Evolutionary conservation across 1,140 invertebrate species (phyloP).

Genomic region (Mactra quadrangularis): DNA sequence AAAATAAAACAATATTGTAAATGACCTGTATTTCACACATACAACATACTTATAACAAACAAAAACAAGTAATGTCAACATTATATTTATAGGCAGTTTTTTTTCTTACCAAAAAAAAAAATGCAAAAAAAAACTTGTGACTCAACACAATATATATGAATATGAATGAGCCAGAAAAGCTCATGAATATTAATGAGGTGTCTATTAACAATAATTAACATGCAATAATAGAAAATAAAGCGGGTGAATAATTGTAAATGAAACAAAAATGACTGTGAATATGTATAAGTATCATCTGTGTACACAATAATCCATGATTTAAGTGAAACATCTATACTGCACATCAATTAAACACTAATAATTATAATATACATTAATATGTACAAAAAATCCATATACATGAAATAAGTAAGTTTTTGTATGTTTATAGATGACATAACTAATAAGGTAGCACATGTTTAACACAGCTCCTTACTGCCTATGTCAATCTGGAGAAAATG

Average conservation of each 20-base stretch:
- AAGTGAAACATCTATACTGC: constrained; percentile 26
- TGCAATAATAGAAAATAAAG: constrained; percentile 13
- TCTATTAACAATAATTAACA: constrained; percentile 21
- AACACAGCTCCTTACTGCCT: constrained; percentile 24
- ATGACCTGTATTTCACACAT: constrained; percentile 44
- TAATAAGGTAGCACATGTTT: constrained; percentile 18
- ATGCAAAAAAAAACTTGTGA: constrained; percentile 57
- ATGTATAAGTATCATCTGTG: constrained; percentile 22
- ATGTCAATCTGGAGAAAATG: background rate
- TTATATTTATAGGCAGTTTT: constrained; percentile 54
- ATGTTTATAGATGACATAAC: constrained; percentile 36
- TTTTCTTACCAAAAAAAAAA: constrained; percentile 44
- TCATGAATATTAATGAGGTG: constrained; percentile 40
- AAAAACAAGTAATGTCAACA: constrained; percentile 51
- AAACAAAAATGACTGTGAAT: constrained; percentile 37
- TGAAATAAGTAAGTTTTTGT: too few relatives aligned
- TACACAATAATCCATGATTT: background rate
- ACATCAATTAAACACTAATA: constrained; percentile 28
- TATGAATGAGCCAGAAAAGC: constrained; percentile 21
- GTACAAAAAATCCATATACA: constrained; percentile 42
- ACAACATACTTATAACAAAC: constrained; percentile 59
- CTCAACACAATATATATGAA: constrained; percentile 44
- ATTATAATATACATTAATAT: constrained; percentile 34
- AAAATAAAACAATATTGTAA: constrained; percentile 60
- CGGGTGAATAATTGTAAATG: constrained; percentile 26